Evolutionary conservation across 2,888 invertebrate genomes (phyloP), one percentile per base, ranked within the genome.

Genomic region (Celastrina argiolus): DNA sequence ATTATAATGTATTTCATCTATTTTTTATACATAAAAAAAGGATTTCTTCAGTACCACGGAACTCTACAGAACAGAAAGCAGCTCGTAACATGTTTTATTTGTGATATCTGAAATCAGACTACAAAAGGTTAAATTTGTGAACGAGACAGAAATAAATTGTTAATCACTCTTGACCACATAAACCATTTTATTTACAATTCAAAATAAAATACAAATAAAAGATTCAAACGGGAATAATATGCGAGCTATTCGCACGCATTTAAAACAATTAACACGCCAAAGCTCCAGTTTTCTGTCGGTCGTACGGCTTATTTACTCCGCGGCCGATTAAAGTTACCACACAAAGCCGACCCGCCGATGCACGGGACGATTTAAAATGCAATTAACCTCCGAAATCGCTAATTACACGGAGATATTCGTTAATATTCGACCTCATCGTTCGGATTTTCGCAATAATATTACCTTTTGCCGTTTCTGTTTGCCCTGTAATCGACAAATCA

Each of bases 361-460:
- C 74, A 70, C 74, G 73, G 74, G 75, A 77, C 81, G 78, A 80
- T 83, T 83, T 83, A 83, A 83, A 84, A 81, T 77, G 82, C 81
- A 84, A 85, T 84, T 83, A 83, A 78, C 77, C 76, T 76, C 74
- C 75, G 74, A 79, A 78, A 79, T 75, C 76, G 81, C 82, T 84
- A 84, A 85, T 84, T 84, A 84, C 82, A 82, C 79, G 75, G 78
- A 81, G 81, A 82, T 81, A 81, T 79, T 78, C 80, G 79, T 75
- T 78, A 79, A 79, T 78, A 78, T 75, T 67, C 64, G 61, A 66
- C 42, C 66, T 67, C 66, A 51, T 56, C 61, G 45, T n/a, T 70
- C 64, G 66, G 71, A 68, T 69, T 69, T 70, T 68, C 70, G 72
- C 70, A 71, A 71, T 69, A 69, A 70, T 68, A 66, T 69, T 68